A percentile compares a stretch with the other conserved stretches of the same genome.
phyloP scores from a whole-genome alignment of 2,888 invertebrate species.

The Dione juno region DNA sequence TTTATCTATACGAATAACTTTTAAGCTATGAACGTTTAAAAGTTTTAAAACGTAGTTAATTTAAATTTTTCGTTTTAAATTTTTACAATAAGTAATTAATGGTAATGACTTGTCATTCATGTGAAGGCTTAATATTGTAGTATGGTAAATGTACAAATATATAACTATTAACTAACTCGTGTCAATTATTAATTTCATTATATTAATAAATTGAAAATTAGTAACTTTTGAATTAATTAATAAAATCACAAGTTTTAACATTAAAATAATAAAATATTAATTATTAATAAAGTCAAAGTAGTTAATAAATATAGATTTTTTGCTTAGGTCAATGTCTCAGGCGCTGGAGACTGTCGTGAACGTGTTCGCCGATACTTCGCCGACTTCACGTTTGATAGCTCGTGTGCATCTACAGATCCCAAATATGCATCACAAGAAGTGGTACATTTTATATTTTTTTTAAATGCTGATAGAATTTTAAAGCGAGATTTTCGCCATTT shows the following conservation, averaged over 20 bases:
- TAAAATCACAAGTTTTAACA: too few relatives aligned
- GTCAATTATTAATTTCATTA: too few relatives aligned
- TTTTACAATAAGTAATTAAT: too few relatives aligned
- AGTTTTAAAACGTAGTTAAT: too few relatives aligned
- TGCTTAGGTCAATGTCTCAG: slow-evolving; percentile 83
- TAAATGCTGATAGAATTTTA: neutral
- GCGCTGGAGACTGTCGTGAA: slow-evolving; percentile 87
- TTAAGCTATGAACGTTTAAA: neutral
- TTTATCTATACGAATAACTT: neutral
- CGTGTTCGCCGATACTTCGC: slow-evolving; percentile 85
- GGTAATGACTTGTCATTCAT: too few relatives aligned
- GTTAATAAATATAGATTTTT: neutral
- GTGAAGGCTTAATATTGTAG: too few relatives aligned
- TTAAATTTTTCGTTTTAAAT: too few relatives aligned
- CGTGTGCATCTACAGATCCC: slow-evolving; percentile 72
- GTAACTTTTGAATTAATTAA: too few relatives aligned
- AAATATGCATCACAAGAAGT: slow-evolving; percentile 80
- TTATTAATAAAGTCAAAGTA: neutral
- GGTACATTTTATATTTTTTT: slow-evolving; percentile 52
- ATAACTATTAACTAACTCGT: too few relatives aligned
- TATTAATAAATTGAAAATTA: too few relatives aligned
- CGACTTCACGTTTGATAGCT: slow-evolving; percentile 86
- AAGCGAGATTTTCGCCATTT: too few relatives aligned
- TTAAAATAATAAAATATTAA: neutral
- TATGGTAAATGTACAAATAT: too few relatives aligned